Base-by-base conservation (phyloP, 2,797 vertebrate species). In the Odontamblyopus rebecca region DNA sequence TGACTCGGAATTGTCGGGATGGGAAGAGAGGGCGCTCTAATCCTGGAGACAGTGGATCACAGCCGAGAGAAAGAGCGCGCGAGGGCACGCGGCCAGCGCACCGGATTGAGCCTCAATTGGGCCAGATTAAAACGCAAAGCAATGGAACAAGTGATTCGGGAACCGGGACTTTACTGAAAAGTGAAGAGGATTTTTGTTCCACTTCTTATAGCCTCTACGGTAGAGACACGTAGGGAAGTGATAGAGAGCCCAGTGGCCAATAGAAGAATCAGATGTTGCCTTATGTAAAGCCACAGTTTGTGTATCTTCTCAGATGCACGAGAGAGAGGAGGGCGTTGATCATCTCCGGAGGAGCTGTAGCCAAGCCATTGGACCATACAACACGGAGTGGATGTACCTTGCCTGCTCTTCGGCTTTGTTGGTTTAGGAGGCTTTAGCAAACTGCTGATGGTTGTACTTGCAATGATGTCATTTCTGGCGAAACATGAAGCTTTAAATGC, bases 41-140 rank as follows among this genome's bases (percentile, higher is more conserved):
- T 95, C 94, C 92, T 86, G 90, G 92, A 94, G 93, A 94, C 94
- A 87, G 88, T 94, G 92, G 94, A 95, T 95, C 92, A 94, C 92
- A 92, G 91, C 90, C 91, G 76, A 62, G 65, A 73, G 80, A 74
- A 75, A 9, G 88, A 84, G 89, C 86, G 73, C 67, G 73, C 59
- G 80, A 83, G 85, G 78, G 81, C 72, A 76, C 61, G 86, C 84
- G 77, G 84, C 86, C 88, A 87, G 81, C 74, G 81, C 74, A 78
- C 78, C 87, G 89, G 88, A 90, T 85, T 86, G 86, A 77, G 88
- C 76, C 80, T 82, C 82, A 89, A 91, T 91, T 85, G 86, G 88
- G 90, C 86, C 87, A 90, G 86, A 92, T 88, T 89, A 86, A 86
- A 85, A 87, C 74, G 74, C 74, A 66, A 81, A 71, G 85, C 89